These are phyloP conservation scores for Akabosia matsudoensis DNA, from an alignment of 1,140 invertebrate species.

Conservation along the genomic window DNA sequence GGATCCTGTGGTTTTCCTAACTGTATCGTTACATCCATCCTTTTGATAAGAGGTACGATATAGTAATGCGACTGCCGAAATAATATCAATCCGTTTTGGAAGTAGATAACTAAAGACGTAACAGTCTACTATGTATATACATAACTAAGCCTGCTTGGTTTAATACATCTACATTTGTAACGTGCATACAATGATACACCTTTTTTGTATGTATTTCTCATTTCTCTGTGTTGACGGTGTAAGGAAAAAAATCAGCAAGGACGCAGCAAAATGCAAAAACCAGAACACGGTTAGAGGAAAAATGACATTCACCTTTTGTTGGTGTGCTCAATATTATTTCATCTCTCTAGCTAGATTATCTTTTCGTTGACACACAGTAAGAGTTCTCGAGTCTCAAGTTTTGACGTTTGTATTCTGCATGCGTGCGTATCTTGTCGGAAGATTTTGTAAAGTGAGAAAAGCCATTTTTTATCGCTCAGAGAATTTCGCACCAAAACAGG, in stretches of 20 bases:
- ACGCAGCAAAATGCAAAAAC: neutral
- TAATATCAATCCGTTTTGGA: neutral
- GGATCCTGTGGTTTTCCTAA: constrained; percentile 24
- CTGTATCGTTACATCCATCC: neutral
- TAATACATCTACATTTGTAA: no score
- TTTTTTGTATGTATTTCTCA: no score
- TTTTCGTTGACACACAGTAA: neutral
- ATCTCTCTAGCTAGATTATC: neutral
- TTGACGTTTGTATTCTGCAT: neutral
- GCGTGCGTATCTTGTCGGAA: no score
- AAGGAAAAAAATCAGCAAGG: neutral
- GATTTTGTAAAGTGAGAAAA: no score
- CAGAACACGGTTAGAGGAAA: neutral
- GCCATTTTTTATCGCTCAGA: no score
- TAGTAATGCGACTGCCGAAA: no score
- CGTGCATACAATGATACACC: neutral
- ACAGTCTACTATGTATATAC: no score
- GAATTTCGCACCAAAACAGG: no score
- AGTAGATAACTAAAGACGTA: no score
- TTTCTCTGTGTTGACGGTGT: no score
- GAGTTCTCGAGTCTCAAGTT: neutral
- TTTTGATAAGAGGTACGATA: no score
- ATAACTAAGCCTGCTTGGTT: no score
- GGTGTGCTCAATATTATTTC: neutral
- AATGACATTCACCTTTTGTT: constrained; percentile 20